Conservation (phyloP, 1,140 invertebrate genomes). For the Drosophila miranda region DNA sequence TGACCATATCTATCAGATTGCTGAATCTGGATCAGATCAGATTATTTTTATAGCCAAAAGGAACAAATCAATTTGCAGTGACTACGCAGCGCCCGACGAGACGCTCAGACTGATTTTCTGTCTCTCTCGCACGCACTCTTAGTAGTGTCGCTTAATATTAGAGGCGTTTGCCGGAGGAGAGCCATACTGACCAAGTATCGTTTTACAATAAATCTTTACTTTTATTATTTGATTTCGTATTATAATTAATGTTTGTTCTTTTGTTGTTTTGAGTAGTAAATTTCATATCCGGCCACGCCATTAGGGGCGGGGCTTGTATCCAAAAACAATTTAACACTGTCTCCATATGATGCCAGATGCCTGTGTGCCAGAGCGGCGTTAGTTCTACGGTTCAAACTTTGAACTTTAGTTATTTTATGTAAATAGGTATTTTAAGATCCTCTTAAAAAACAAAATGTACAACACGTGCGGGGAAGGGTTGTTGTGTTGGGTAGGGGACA, state of each 20-base stretch:
- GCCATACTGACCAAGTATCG: too few relatives aligned
- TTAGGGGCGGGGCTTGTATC: neutral
- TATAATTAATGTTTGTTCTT: conserved; percentile 23
- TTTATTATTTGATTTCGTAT: conserved; percentile 46
- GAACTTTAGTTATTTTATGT: conserved; percentile 12
- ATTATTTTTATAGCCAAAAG: too few relatives aligned
- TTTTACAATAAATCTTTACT: conserved; percentile 41
- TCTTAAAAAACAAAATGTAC: conserved; percentile 44
- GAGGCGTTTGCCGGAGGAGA: too few relatives aligned
- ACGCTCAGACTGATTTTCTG: too few relatives aligned
- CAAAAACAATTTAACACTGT: conserved; percentile 40
- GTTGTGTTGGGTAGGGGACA: neutral
- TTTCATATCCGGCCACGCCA: conserved; percentile 33
- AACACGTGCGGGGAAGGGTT: conserved; percentile 13
- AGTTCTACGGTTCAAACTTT: conserved; percentile 37
- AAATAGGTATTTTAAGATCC: conserved; percentile 8
- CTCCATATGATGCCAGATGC: conserved; percentile 18
- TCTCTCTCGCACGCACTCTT: too few relatives aligned
- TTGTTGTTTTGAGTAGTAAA: conserved; percentile 22
- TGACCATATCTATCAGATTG: too few relatives aligned
- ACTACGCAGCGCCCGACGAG: too few relatives aligned
- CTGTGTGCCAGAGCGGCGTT: conserved; percentile 12
- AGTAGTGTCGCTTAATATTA: too few relatives aligned
- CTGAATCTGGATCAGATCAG: too few relatives aligned
- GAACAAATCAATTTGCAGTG: too few relatives aligned